These are phyloP conservation scores for Torymus aiolomorphi DNA, from an alignment of 2,888 invertebrate species.

Conservation along the genomic window DNA sequence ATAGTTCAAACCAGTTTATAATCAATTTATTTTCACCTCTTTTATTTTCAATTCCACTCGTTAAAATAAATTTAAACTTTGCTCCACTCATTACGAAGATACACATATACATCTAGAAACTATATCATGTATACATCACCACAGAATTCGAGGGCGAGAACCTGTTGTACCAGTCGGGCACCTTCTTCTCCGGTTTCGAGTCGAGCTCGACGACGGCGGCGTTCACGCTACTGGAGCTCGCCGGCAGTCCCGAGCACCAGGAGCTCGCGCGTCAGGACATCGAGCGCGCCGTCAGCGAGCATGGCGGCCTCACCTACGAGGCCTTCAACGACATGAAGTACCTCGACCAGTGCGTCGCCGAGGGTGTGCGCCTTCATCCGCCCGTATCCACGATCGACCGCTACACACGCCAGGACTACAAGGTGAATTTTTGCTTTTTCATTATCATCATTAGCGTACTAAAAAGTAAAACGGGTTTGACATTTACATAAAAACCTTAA, in stretches of 20 bases:
- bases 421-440: slow-evolving; percentile 56
- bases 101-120: too few species aligned
- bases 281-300: slow-evolving; percentile 63
- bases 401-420: slow-evolving; percentile 67
- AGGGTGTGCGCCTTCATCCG: slow-evolving; percentile 69
- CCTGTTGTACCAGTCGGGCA: slow-evolving; percentile 69
- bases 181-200: slow-evolving; percentile 72
- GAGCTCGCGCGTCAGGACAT: slow-evolving; percentile 65
- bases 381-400: slow-evolving; percentile 71
- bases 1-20: too few species aligned
- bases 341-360: slow-evolving; percentile 67
- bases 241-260: slow-evolving; percentile 64
- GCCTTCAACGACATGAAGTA: slow-evolving; percentile 71
- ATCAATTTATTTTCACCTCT: too few species aligned
- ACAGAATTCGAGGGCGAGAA: slow-evolving; percentile 71
- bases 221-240: slow-evolving; percentile 69
- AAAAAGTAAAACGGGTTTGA: too few species aligned
- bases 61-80: too few species aligned
- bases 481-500: too few species aligned
- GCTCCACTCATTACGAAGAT: too few species aligned
- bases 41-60: too few species aligned
- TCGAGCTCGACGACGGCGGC: slow-evolving; percentile 68
- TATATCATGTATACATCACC: not conserved
- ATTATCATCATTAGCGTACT: not conserved
- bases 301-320: slow-evolving; percentile 69